phyloP scores from a whole-genome alignment of 2,888 invertebrate genomes.

The Lepidochrysops patricia region DNA sequence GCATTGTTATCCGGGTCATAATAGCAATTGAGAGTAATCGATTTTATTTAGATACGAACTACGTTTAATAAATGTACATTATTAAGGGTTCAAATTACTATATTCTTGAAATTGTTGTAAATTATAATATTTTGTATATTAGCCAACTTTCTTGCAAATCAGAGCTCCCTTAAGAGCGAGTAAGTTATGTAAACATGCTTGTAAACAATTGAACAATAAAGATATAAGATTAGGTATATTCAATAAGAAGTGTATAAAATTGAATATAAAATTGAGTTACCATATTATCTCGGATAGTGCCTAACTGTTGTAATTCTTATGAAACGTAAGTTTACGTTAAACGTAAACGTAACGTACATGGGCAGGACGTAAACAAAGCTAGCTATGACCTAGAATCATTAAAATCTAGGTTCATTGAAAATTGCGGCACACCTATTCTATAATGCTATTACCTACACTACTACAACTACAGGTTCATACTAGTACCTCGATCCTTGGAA shows the following conservation, averaged over 20 bases:
- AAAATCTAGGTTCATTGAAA: too few species aligned
- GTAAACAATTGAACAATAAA: not conserved
- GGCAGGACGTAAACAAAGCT: too few species aligned
- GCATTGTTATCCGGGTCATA: slow-evolving; percentile 10
- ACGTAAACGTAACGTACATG: too few species aligned
- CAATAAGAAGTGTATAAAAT: not conserved
- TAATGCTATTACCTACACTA: too few species aligned
- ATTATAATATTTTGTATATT: too few species aligned
- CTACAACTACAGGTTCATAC: too few species aligned
- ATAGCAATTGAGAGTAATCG: not conserved
- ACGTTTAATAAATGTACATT: too few species aligned
- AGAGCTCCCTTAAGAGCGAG: not conserved
- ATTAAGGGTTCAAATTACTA: too few species aligned
- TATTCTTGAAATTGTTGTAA: too few species aligned
- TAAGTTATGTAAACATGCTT: not conserved
- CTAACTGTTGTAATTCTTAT: not conserved
- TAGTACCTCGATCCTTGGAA: too few species aligned
- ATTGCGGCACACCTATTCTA: too few species aligned
- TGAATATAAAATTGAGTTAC: not conserved
- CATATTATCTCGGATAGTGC: not conserved
- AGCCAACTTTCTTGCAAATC: not conserved
- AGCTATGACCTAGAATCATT: not conserved
- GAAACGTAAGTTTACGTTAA: not conserved
- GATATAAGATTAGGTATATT: not conserved
- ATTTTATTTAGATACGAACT: not conserved